Evolutionary conservation across 2,888 invertebrate species (phyloP), one percentile per base, ranked within the genome.

Genomic region (Ochropacha duplaris): DNA sequence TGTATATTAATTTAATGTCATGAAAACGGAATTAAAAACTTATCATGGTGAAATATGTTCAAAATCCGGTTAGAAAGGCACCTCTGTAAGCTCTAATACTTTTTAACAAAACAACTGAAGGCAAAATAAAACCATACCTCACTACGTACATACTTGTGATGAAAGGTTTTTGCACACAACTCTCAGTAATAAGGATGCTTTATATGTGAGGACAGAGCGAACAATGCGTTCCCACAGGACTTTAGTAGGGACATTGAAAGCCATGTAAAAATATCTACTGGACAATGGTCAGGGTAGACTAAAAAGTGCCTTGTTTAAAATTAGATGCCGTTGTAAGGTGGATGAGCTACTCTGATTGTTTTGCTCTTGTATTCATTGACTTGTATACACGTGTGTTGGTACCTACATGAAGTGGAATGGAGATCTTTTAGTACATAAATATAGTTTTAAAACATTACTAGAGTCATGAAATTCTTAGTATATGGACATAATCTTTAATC

Each of bases 211-310:
- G 76, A 77, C 77, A 72, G 66, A 61, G 58, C 66, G 79, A 84
- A 89, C 88, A 89, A 90, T 87, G 69, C 74, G 58, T 58, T 78
- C 77, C 75, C 73, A 56, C 69, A 81, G 84, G 83, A 86, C 78
- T 70, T 69, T 71, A 68, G 57, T 60, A 64, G 60, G 64, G 57
- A 71, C 80, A 83, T 83, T 82, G 79, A 84, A 77, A 81, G 76
- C 77, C 74, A 76, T 80, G 80, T 76, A 79, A 83, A 85, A 84
- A 85, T 81, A 73, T 72, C 64, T 56, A 60, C 65, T 61, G 64
- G 69, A 83, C 82, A 87, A 87, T 81, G 78, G 80, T 64, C 60
- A 65, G 78, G 75, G 80, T 83, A 82, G 86, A 83, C 86, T 76
- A 77, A 77, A 71, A 61, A 71, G 68, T 22, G 68, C 69, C 72